A percentile compares a stretch with the other conserved stretches of the same genome.
Evolutionary conservation across 2,113 vertebrate species (phyloP).

Genomic region (Spilogale gracilis): DNA sequence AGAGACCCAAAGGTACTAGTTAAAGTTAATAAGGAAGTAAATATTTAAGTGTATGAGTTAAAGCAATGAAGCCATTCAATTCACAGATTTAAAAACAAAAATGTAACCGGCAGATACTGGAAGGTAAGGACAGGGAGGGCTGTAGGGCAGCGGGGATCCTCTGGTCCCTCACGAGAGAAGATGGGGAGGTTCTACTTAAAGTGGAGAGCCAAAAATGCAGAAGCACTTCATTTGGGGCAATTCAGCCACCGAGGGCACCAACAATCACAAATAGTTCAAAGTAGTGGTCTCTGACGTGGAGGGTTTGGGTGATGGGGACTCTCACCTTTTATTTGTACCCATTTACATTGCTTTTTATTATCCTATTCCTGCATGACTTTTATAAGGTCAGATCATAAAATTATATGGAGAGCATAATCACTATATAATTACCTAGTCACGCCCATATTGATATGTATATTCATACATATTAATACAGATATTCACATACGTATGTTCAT

Average conservation of each 20-base stretch:
- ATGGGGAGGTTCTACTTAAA: not conserved
- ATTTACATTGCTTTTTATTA: conserved; percentile 45
- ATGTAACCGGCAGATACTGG: not conserved
- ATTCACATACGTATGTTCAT: too few relatives aligned
- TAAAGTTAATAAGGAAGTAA: not conserved
- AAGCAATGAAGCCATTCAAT: not conserved
- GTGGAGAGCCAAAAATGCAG: not conserved
- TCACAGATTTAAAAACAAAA: not conserved
- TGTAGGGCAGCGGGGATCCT: not conserved
- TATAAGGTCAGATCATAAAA: conserved; percentile 45
- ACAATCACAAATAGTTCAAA: not conserved
- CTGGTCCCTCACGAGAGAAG: not conserved
- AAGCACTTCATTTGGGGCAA: not conserved
- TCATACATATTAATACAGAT: not conserved
- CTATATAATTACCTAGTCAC: conserved; percentile 8
- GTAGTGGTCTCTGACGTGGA: not conserved
- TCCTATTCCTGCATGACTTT: not conserved
- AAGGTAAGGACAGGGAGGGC: too few relatives aligned
- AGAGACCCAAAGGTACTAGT: not conserved
- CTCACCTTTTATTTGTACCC: not conserved
- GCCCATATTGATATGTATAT: not conserved
- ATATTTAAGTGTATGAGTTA: not conserved
- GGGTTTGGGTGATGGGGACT: not conserved
- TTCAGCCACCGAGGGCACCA: not conserved
- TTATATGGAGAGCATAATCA: conserved; percentile 4